Conservation (phyloP, 2,113 vertebrate species). For the Bungarus multicinctus region DNA sequence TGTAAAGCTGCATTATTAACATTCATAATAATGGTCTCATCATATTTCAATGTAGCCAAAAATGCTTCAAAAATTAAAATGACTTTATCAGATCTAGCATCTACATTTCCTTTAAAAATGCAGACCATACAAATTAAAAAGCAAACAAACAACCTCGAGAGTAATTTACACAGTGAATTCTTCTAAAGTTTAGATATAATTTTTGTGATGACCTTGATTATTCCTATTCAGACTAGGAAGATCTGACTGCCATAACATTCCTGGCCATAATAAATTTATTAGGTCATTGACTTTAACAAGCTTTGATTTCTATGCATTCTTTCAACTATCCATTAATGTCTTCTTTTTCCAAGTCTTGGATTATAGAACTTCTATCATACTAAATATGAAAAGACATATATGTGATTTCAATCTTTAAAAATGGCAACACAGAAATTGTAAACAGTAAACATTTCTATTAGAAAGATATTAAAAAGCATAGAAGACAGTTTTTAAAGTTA, state of each 20-base stretch:
- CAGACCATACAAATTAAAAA: not conserved
- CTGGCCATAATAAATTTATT: slow-evolving; percentile 21
- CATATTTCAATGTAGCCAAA: not conserved
- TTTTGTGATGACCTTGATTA: slow-evolving; percentile 18
- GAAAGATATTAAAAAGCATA: slow-evolving; percentile 55
- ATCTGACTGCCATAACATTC: not conserved
- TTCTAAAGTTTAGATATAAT: not conserved
- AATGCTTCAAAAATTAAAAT: not conserved
- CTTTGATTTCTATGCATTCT: slow-evolving; percentile 48
- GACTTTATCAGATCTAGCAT: not conserved
- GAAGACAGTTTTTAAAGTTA: slow-evolving; percentile 62
- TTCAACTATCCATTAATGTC: slow-evolving; percentile 42
- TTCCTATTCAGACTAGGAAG: slow-evolving; percentile 9
- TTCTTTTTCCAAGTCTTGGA: slow-evolving; percentile 22
- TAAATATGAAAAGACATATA: not conserved
- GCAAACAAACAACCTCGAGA: not conserved
- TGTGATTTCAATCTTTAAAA: slow-evolving; percentile 24
- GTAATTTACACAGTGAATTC: not conserved
- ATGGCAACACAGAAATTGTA: slow-evolving; percentile 34
- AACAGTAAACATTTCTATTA: slow-evolving; percentile 51
- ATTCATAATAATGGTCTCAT: not conserved
- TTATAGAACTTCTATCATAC: slow-evolving; percentile 13
- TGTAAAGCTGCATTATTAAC: not conserved
- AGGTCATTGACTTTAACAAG: not conserved
- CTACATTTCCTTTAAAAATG: not conserved